Conservation (phyloP, 2,888 invertebrate species). For the Rhamphomyia laevipes region DNA sequence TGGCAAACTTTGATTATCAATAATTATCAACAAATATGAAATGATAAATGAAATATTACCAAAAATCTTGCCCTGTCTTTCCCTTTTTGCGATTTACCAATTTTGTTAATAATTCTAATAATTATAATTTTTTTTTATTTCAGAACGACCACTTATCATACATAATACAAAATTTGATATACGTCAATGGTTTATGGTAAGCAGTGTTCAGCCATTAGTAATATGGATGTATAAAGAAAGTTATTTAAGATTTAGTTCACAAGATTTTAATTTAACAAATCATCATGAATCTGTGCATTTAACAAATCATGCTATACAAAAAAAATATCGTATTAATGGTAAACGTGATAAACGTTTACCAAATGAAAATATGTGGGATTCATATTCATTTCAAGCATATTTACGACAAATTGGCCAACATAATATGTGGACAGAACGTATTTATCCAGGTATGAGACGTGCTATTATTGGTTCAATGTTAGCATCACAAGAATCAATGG, state of each 20-base stretch:
- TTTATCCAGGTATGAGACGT: constrained; percentile 81
- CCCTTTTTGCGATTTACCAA: too few relatives aligned
- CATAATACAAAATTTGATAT: constrained; percentile 91
- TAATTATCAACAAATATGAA: too few relatives aligned
- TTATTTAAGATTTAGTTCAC: constrained; percentile 85
- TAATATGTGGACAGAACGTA: constrained; percentile 69
- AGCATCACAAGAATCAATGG: constrained; percentile 78
- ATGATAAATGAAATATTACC: too few relatives aligned
- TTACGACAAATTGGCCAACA: constrained; percentile 51
- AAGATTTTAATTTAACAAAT: constrained; percentile 72
- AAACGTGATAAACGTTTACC: constrained; percentile 67
- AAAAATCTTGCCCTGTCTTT: too few relatives aligned
- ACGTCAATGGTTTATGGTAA: constrained; percentile 89
- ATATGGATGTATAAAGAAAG: constrained; percentile 92
- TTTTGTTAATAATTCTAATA: too few relatives aligned
- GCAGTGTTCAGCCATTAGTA: constrained; percentile 78
- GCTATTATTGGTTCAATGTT: constrained; percentile 66
- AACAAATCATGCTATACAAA: constrained; percentile 88
- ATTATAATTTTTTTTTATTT: constrained; percentile 5
- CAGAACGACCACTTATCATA: constrained; percentile 79
- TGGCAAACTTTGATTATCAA: too few relatives aligned
- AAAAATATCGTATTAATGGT: constrained; percentile 63
- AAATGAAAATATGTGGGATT: constrained; percentile 92
- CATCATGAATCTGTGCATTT: constrained; percentile 88
- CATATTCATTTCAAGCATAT: constrained; percentile 57